These are phyloP conservation scores for Elysia crispata DNA, from an alignment of 2,888 invertebrate genomes.

Conservation along the genomic window DNA sequence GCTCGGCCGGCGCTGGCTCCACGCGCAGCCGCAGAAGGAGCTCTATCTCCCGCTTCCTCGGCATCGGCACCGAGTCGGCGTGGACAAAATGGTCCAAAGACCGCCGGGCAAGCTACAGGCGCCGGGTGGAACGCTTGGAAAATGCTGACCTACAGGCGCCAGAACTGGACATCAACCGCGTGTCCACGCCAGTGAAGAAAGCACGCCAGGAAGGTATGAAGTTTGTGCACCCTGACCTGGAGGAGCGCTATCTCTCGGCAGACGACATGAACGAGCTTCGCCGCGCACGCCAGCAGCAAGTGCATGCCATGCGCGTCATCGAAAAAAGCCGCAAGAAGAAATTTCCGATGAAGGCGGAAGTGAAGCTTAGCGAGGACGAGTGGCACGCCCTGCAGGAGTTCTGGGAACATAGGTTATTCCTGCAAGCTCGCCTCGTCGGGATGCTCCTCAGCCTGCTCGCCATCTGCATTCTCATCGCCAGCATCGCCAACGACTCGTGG, in stretches of 20 bases:
- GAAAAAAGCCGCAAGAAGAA: slow-evolving; percentile 65
- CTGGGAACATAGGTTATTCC: slow-evolving; percentile 74
- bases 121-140: slow-evolving; percentile 67
- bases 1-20: slow-evolving; percentile 58
- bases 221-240: slow-evolving; percentile 71
- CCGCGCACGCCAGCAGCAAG: slow-evolving; percentile 66
- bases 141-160: slow-evolving; percentile 56
- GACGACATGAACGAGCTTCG: slow-evolving; percentile 69
- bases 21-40: too few relatives aligned
- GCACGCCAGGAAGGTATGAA: slow-evolving; percentile 71
- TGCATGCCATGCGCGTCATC: slow-evolving; percentile 66
- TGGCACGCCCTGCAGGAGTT: slow-evolving; percentile 71
- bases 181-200: slow-evolving; percentile 76
- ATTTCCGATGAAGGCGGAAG: slow-evolving; percentile 54
- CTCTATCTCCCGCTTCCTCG: slow-evolving; percentile 56
- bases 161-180: slow-evolving; percentile 62
- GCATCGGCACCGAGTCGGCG: slow-evolving; percentile 58
- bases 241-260: slow-evolving; percentile 67
- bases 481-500: slow-evolving; percentile 65
- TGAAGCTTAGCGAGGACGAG: slow-evolving; percentile 66
- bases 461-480: slow-evolving; percentile 66
- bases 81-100: slow-evolving; percentile 71
- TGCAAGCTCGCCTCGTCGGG: slow-evolving; percentile 68
- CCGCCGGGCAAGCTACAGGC: slow-evolving; percentile 69
- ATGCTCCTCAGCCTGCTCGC: slow-evolving; percentile 68